Percentiles rank a stretch among this genome's conserved stretches.
These are phyloP conservation scores for Pachypanchax playfairii DNA, from an alignment of 2,113 vertebrate genomes.

Conservation along the genomic window DNA sequence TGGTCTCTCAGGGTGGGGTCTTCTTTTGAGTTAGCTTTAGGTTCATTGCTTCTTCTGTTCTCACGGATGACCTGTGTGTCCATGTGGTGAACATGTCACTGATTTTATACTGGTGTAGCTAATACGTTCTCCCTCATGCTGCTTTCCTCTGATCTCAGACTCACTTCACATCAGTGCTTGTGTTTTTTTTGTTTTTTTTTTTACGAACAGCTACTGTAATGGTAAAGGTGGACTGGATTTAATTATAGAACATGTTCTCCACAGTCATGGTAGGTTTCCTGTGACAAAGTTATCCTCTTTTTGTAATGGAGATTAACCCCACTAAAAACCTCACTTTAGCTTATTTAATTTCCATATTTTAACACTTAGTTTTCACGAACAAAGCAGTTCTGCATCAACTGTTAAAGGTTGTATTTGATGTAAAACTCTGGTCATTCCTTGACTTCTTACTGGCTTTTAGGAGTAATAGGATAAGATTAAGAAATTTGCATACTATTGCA, in stretches of 20 bases:
- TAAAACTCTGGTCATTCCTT: constrained; percentile 63
- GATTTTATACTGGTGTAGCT: constrained; percentile 7
- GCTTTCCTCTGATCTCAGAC: constrained; percentile 24
- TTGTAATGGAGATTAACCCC: constrained; percentile 73
- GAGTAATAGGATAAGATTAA: constrained; percentile 77
- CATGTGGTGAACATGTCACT: constrained; percentile 26
- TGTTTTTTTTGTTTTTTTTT: too few species aligned
- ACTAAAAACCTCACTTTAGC: constrained; percentile 54
- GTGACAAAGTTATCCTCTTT: constrained; percentile 50
- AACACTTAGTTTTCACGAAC: constrained; percentile 40
- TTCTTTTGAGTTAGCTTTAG: constrained; percentile 20
- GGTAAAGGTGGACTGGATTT: constrained; percentile 55
- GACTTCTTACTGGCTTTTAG: constrained; percentile 65
- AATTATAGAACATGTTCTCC: constrained; percentile 46
- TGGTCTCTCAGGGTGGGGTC: constrained; percentile 9
- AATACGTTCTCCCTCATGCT: constrained; percentile 10
- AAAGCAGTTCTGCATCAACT: constrained; percentile 45
- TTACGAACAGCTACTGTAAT: constrained; percentile 33
- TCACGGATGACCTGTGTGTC: constrained; percentile 34
- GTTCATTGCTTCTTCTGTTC: constrained; percentile 38
- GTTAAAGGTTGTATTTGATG: constrained; percentile 52
- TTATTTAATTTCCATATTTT: constrained; percentile 60
- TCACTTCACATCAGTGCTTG: constrained; percentile 5
- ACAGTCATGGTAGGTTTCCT: constrained; percentile 19
- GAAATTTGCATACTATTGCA: constrained; percentile 68